phyloP scores from a whole-genome alignment of 2,888 invertebrate genomes.

The Tiliacea aurago region DNA sequence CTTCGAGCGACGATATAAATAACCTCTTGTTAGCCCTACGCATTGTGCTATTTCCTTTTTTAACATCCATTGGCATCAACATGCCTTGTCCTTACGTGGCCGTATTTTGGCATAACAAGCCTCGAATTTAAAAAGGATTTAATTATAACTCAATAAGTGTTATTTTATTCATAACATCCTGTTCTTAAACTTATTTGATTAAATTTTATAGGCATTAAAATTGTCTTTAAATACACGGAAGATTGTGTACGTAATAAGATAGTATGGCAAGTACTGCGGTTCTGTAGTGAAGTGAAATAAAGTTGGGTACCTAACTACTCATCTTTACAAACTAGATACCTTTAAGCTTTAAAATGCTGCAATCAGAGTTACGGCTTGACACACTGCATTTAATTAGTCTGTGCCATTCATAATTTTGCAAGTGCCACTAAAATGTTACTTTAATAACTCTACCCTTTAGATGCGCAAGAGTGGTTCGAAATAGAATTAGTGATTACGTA shows the following conservation, averaged over 20 bases:
- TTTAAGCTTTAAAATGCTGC: slow-evolving; percentile 1
- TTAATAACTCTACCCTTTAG: slow-evolving; percentile 55
- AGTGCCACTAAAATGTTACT: slow-evolving; percentile 36
- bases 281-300: neutral
- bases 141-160: neutral
- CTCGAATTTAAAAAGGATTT: slow-evolving; percentile 13
- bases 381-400: slow-evolving; percentile 10
- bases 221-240: neutral
- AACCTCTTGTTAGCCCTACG: slow-evolving; percentile 77
- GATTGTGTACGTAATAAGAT: neutral
- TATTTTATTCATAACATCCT: neutral
- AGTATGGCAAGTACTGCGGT: neutral
- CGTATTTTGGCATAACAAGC: slow-evolving; percentile 21
- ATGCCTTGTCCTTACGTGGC: slow-evolving; percentile 21
- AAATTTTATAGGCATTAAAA: neutral
- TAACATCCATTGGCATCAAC: slow-evolving; percentile 69
- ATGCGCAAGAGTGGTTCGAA: slow-evolving; percentile 59
- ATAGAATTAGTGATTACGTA: slow-evolving; percentile 69
- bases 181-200: neutral
- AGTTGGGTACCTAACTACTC: neutral
- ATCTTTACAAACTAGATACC: neutral
- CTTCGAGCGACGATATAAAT: slow-evolving; percentile 84
- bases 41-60: slow-evolving; percentile 75
- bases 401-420: slow-evolving; percentile 22
- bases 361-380: neutral